A percentile compares a stretch with the other conserved stretches of the same genome.
Conservation (phyloP, 2,113 vertebrate genomes). For the Sander vitreus region DNA sequence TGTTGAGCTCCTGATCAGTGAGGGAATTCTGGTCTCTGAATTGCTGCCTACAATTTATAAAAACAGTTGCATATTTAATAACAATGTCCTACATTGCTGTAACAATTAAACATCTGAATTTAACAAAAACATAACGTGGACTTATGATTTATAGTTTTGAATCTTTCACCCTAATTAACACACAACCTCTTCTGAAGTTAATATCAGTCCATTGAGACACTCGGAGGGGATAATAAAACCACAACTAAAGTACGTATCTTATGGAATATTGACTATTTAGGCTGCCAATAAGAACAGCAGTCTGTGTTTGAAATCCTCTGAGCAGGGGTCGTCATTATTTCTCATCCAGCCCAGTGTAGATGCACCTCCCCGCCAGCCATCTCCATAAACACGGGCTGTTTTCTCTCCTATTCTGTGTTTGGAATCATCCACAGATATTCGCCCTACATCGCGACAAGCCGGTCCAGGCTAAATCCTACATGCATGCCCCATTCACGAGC, state of each 20-base stretch:
- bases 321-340: slow-evolving; percentile 66
- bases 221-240: slow-evolving; percentile 13
- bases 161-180: slow-evolving; percentile 29
- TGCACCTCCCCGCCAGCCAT: slow-evolving; percentile 73
- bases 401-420: slow-evolving; percentile 33
- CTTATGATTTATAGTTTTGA: slow-evolving; percentile 33
- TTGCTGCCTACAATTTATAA: background rate
- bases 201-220: slow-evolving; percentile 39
- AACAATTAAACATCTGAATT: background rate
- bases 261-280: slow-evolving; percentile 36
- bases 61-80: slow-evolving; percentile 8
- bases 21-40: background rate
- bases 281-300: slow-evolving; percentile 51
- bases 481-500: slow-evolving; percentile 50
- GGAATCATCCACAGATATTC: slow-evolving; percentile 57
- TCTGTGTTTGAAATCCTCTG: slow-evolving; percentile 63
- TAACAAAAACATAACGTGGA: background rate
- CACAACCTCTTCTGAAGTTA: slow-evolving; percentile 13
- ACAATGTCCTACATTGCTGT: background rate
- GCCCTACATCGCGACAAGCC: slow-evolving; percentile 70
- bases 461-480: slow-evolving; percentile 66
- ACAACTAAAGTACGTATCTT: slow-evolving; percentile 28
- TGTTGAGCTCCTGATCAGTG: slow-evolving; percentile 5
- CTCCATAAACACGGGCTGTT: slow-evolving; percentile 53
- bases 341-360: slow-evolving; percentile 60